Conservation (phyloP, 2,113 vertebrate species). For the Grantiella picta region DNA sequence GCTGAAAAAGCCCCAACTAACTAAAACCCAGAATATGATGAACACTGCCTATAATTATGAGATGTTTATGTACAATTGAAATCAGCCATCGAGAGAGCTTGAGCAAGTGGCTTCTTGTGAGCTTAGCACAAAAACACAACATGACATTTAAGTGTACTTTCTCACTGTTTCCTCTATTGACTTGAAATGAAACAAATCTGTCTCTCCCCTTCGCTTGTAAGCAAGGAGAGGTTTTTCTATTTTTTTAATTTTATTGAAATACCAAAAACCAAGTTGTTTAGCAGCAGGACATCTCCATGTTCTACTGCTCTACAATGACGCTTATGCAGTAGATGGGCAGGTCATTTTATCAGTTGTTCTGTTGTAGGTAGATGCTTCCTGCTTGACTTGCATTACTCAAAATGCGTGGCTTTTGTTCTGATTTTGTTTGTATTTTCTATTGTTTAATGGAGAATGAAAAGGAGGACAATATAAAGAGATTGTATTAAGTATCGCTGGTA, state of each 20-base stretch:
- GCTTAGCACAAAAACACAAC: slow-evolving; percentile 53
- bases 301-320: slow-evolving; percentile 54
- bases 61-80: slow-evolving; percentile 46
- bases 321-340: slow-evolving; percentile 31
- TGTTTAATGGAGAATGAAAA: slow-evolving; percentile 53
- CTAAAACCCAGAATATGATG: background rate
- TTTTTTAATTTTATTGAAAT: slow-evolving; percentile 48
- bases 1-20: background rate
- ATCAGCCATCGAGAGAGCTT: slow-evolving; percentile 21
- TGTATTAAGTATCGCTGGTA: slow-evolving; percentile 28
- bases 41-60: slow-evolving; percentile 21
- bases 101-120: slow-evolving; percentile 58
- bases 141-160: slow-evolving; percentile 60
- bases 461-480: background rate
- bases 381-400: slow-evolving; percentile 56
- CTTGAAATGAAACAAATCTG: slow-evolving; percentile 64
- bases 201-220: slow-evolving; percentile 50
- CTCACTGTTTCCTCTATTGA: slow-evolving; percentile 41
- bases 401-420: slow-evolving; percentile 66
- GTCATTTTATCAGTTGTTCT: slow-evolving; percentile 43
- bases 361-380: slow-evolving; percentile 25
- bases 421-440: slow-evolving; percentile 73
- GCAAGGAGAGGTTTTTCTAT: slow-evolving; percentile 39
- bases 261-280: slow-evolving; percentile 70
- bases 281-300: slow-evolving; percentile 1